Evolutionary conservation across 2,113 vertebrate genomes (phyloP).

Genomic region (Limnothrissa miodon): DNA sequence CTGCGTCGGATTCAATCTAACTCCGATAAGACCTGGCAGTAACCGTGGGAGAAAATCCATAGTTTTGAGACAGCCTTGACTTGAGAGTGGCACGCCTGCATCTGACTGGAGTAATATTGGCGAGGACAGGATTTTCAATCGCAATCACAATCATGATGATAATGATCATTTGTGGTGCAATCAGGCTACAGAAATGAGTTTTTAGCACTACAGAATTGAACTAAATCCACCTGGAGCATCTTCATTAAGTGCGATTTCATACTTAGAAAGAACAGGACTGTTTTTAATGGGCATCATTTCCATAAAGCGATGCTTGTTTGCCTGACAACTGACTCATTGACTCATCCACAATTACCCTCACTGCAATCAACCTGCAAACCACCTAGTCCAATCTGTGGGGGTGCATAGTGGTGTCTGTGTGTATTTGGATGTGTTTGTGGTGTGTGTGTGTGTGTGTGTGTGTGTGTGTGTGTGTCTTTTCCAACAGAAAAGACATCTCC

Average conservation of each 20-base stretch:
- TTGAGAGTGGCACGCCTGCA: background rate
- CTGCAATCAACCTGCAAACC: background rate
- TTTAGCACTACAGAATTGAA: background rate
- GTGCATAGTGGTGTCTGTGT: background rate
- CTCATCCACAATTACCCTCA: background rate
- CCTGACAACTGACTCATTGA: slow-evolving; percentile 7
- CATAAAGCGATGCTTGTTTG: background rate
- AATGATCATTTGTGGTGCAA: slow-evolving; percentile 9
- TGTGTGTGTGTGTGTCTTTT: background rate
- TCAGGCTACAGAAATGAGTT: background rate
- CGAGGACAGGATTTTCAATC: background rate
- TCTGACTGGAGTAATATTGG: background rate
- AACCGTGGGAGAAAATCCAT: background rate
- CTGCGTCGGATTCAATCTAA: background rate
- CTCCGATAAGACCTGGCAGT: background rate
- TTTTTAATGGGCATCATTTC: slow-evolving; percentile 5
- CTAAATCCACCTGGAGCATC: background rate
- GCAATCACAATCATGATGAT: background rate
- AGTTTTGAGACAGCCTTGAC: background rate
- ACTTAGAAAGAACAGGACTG: background rate
- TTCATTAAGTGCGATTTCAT: background rate
- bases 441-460: background rate
- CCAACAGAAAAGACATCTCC: background rate
- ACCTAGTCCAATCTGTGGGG: background rate
- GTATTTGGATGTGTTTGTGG: background rate